Evolutionary conservation across 2,888 invertebrate genomes (phyloP).

Genomic region (Nephrotoma appendiculata): DNA sequence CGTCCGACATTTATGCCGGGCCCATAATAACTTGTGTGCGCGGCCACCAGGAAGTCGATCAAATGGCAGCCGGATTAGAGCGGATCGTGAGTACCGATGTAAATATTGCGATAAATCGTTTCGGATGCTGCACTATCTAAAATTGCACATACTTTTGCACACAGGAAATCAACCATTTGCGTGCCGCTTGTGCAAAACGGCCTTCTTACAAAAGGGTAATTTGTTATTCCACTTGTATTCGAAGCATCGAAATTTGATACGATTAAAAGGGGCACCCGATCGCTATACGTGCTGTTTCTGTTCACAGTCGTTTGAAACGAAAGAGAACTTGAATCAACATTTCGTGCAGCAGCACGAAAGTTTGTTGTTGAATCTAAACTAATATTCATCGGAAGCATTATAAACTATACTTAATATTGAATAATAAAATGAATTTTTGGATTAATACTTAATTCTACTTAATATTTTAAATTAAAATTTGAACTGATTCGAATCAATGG

Average conservation of each 20-base stretch:
- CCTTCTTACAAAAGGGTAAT: slow-evolving; percentile 86
- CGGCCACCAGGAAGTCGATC: slow-evolving; percentile 9
- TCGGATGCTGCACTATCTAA: slow-evolving; percentile 85
- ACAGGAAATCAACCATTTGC: slow-evolving; percentile 84
- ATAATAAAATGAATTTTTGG: too few relatives aligned
- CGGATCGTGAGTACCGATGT: slow-evolving; percentile 73
- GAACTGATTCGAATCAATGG: too few relatives aligned
- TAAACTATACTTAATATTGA: too few relatives aligned
- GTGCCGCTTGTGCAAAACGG: slow-evolving; percentile 75
- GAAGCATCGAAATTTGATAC: slow-evolving; percentile 77
- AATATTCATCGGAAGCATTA: too few relatives aligned
- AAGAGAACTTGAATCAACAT: slow-evolving; percentile 74
- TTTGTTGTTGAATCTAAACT: slow-evolving; percentile 69
- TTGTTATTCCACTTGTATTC: slow-evolving; percentile 76
- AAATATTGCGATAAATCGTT: slow-evolving; percentile 84
- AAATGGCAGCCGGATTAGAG: slow-evolving; percentile 29
- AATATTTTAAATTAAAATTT: too few relatives aligned
- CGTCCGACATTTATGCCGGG: too few relatives aligned
- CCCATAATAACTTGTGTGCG: too few relatives aligned
- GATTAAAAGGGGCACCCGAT: slow-evolving; percentile 61
- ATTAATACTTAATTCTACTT: too few relatives aligned
- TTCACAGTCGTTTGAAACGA: slow-evolving; percentile 68
- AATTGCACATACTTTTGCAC: slow-evolving; percentile 75
- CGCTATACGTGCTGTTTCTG: slow-evolving; percentile 81
- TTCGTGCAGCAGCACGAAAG: slow-evolving; percentile 80